phyloP scores from a whole-genome alignment of 2,113 vertebrate genomes.

The Mesembrinibis cayennensis region DNA sequence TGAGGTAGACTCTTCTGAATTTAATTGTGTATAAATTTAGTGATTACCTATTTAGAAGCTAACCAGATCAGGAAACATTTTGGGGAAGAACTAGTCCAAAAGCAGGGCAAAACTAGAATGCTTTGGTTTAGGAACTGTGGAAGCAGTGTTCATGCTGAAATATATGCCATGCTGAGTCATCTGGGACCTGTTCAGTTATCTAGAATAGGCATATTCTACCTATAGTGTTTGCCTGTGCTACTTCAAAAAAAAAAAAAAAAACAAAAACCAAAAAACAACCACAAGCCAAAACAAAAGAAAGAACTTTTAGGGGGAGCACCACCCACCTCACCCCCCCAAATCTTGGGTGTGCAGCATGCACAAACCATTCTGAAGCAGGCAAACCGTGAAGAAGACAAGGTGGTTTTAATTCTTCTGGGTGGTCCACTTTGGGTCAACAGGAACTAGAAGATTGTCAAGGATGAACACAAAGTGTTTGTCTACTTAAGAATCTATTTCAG shows the following conservation, averaged over 20 bases:
- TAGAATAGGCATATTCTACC: not conserved
- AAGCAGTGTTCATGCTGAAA: not conserved
- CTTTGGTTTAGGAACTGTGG: not conserved
- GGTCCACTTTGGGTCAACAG: not conserved
- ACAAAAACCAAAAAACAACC: not conserved
- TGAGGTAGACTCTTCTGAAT: not conserved
- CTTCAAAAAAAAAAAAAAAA: not conserved
- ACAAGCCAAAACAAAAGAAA: not conserved
- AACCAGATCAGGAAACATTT: not conserved
- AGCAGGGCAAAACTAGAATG: not conserved
- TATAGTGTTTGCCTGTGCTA: not conserved
- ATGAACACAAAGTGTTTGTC: not conserved
- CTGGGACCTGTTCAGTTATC: not conserved
- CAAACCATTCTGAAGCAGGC: not conserved
- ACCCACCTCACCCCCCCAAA: fast-evolving
- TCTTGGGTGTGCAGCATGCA: not conserved
- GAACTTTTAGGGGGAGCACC: too few relatives aligned
- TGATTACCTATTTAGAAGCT: not conserved
- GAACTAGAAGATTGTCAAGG: not conserved
- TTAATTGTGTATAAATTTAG: not conserved
- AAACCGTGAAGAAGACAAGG: not conserved
- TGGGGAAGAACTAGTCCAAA: not conserved
- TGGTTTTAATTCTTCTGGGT: not conserved
- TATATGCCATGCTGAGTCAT: not conserved
- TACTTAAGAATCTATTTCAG: not conserved